Percentiles rank a stretch among this genome's conserved stretches.
Evolutionary conservation across 2,797 vertebrate species (phyloP).

Genomic region (Eulemur rubriventer): DNA sequence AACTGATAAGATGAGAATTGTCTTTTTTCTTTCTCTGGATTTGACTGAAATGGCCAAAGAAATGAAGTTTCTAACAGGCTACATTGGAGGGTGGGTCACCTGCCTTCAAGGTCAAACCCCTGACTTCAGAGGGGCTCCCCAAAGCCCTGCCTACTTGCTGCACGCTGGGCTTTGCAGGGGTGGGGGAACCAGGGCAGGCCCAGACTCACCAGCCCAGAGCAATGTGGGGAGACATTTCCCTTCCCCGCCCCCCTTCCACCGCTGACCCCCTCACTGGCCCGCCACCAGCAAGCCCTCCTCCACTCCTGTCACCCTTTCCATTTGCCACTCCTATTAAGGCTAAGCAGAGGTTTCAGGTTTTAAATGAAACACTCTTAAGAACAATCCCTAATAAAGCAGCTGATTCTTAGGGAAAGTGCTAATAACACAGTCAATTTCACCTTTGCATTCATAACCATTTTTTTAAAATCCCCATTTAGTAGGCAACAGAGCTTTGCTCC

Average conservation of each 20-base stretch:
- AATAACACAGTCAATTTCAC: background rate
- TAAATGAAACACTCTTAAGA: background rate
- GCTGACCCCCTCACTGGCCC: rapidly evolving
- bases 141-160: background rate
- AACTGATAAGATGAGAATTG: background rate
- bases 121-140: background rate
- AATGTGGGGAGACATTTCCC: rapidly evolving
- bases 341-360: background rate
- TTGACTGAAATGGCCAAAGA: conserved; percentile 16
- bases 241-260: background rate
- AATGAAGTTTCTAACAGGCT: background rate
- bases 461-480: background rate
- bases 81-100: background rate
- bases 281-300: background rate
- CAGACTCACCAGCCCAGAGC: rapidly evolving
- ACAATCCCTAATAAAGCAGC: background rate
- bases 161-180: too few species aligned
- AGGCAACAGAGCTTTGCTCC: conserved; percentile 21
- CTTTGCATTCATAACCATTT: background rate
- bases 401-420: conserved; percentile 23
- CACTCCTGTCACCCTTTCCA: background rate
- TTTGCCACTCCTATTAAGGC: background rate
- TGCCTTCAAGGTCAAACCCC: background rate
- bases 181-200: too few species aligned
- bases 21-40: conserved; percentile 20